Evolutionary conservation across 2,888 invertebrate genomes (phyloP), one percentile per base, ranked within the genome.

Genomic region (Artemia sp.): DNA sequence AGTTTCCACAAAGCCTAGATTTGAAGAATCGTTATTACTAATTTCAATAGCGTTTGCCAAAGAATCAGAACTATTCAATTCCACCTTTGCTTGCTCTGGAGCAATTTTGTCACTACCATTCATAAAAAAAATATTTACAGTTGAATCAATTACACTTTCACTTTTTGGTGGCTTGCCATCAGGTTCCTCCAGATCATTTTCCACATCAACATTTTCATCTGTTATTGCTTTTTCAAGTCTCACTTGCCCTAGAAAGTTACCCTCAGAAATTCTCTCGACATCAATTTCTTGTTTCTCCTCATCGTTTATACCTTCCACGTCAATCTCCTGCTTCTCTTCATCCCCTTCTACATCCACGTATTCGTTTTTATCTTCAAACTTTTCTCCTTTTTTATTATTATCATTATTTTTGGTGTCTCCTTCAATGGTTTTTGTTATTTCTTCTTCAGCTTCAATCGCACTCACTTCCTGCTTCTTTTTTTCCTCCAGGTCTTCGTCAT

Each of bases 221-320:
- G 64, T 58, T n/a, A 58, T 58, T 19, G 64, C 64, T 58, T 58
- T 58, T 58, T 58, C 64, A 58, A 58, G 64, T 24, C 64, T n/a
- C 8, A 58, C 64, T 24, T 24, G 64, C 14, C 64, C 24, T 10
- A 58, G 64, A 58, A 58, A n/a, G 64, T 58, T 24, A 24, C 64
- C 10, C 0, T 58, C 64, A 58, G 14, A 58, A n/a, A 19, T 10
- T 8, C 64, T 24, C 24, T 58, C 64, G 9, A 58, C 24, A 58
- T 58, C 64, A 8, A 58, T 24, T 24, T 58, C 64, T 24, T 58
- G 14, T 58, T 58, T 58, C 24, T 58, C 64, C 8, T 19, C 14
- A n/a, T 58, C 64, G 14, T n/a, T 19, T 38, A 38, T 38, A 38
- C 38, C 38, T 38, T 38, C 38, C 38, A 38, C 38, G 38, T 38